phyloP scores from a whole-genome alignment of 1,140 invertebrate genomes.

The Diachasma alloeum region DNA sequence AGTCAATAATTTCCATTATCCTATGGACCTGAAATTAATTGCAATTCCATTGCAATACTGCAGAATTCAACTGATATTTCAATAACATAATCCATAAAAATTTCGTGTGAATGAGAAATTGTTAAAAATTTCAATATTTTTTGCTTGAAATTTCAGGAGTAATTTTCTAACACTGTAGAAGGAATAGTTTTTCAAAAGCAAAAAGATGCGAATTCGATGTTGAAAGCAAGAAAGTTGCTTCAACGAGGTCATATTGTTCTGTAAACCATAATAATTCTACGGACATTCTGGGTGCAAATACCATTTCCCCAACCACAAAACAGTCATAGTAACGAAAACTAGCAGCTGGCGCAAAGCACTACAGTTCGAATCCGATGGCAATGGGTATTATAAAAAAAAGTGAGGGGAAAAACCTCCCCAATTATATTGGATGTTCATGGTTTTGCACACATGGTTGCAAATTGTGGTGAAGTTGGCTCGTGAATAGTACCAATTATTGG shows the following conservation, averaged over 20 bases:
- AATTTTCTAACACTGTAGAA: too few relatives aligned
- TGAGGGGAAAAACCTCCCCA: conserved; percentile 8
- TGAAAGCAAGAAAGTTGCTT: background rate
- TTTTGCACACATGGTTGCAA: conserved; percentile 16
- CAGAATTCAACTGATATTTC: too few relatives aligned
- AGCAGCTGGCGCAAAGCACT: conserved; percentile 13
- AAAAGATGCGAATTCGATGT: background rate
- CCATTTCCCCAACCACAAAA: conserved; percentile 18
- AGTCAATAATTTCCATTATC: too few relatives aligned
- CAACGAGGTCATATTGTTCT: background rate
- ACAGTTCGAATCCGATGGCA: background rate
- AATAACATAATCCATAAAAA: too few relatives aligned
- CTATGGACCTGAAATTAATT: too few relatives aligned
- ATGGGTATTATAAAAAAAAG: conserved; percentile 5
- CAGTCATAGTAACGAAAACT: background rate
- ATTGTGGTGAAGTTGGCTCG: conserved; percentile 25
- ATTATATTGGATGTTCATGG: conserved; percentile 20
- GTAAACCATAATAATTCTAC: conserved; percentile 10
- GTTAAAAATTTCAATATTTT: too few relatives aligned
- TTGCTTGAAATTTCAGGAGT: too few relatives aligned
- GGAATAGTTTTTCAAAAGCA: background rate
- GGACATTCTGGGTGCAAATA: conserved; percentile 15
- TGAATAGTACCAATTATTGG: conserved; percentile 23
- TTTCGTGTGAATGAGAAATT: too few relatives aligned
- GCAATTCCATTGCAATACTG: too few relatives aligned